These are phyloP conservation scores for Schizothorax lantsangensis DNA, from an alignment of 2,797 vertebrate species.

Conservation along the genomic window DNA sequence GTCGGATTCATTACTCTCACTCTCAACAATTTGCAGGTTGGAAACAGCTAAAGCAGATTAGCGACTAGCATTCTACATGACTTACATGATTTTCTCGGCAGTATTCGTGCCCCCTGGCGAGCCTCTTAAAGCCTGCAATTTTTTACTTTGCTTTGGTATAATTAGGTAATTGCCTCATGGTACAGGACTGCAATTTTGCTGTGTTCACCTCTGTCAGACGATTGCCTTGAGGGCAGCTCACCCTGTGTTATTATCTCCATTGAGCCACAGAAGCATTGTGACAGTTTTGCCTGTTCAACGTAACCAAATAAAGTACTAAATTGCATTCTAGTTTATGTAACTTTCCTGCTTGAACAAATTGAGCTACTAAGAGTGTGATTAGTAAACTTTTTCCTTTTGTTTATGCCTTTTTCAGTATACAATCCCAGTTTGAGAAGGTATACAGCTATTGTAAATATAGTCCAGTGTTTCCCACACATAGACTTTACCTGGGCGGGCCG, in stretches of 20 bases:
- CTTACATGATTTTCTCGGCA: background rate
- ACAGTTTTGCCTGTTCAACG: constrained; percentile 48
- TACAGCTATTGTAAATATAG: background rate
- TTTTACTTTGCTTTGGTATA: constrained; percentile 73
- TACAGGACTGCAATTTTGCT: constrained; percentile 70
- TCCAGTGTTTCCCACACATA: too few relatives aligned
- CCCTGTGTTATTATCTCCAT: constrained; percentile 74
- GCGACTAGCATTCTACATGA: background rate
- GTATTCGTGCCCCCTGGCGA: constrained; percentile 63
- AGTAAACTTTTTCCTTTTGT: background rate
- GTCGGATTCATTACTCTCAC: constrained; percentile 9
- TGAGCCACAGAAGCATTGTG: constrained; percentile 41
- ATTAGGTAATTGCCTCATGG: constrained; percentile 76
- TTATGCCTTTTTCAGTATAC: background rate
- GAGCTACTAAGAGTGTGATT: background rate
- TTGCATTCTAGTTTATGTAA: background rate
- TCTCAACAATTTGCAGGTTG: constrained; percentile 46
- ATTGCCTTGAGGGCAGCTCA: constrained; percentile 71
- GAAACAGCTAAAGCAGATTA: constrained; percentile 38
- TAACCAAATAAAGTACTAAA: constrained; percentile 16
- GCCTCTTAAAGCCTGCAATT: constrained; percentile 67
- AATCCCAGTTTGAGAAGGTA: background rate
- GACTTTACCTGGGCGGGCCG: too few relatives aligned
- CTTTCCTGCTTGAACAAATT: background rate
- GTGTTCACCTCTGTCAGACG: constrained; percentile 67